phyloP scores from a whole-genome alignment of 30 jellyfish, hydroid and myxozoan genomes.

The Aurelia aurita region DNA sequence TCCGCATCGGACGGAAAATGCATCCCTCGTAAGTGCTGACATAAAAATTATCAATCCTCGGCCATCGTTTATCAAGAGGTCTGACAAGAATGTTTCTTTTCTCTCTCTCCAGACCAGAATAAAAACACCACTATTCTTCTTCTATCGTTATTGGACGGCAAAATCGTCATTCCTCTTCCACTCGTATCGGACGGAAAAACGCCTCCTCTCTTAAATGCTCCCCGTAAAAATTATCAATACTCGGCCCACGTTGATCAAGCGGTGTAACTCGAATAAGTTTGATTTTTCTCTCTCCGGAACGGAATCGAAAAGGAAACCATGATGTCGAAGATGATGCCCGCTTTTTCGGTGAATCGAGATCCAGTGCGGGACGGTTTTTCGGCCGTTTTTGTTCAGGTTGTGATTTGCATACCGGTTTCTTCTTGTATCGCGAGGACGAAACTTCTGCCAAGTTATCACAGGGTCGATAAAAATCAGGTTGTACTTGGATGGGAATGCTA shows the following conservation, averaged over 20 bases:
- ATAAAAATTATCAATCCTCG: neutral
- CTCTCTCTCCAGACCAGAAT: constrained; percentile 28
- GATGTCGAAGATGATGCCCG: constrained; percentile 36
- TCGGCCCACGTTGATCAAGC: constrained; percentile 8
- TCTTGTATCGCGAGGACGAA: constrained; percentile 15
- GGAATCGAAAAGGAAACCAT: constrained; percentile 56
- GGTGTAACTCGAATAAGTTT: constrained; percentile 60
- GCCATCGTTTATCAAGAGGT: constrained; percentile 25
- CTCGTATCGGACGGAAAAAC: constrained; percentile 50
- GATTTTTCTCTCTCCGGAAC: constrained; percentile 47
- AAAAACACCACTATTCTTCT: no score
- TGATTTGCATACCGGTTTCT: constrained; percentile 14
- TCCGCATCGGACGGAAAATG: constrained; percentile 47
- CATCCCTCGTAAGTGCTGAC: constrained; percentile 28
- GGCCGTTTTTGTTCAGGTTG: constrained; percentile 49
- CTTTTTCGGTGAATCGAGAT: constrained; percentile 13
- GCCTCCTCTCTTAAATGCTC: constrained; percentile 36
- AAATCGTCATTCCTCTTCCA: constrained; percentile 29
- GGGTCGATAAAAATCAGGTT: neutral
- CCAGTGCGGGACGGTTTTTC: constrained; percentile 20
- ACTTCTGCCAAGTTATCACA: neutral
- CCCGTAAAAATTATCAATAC: constrained; percentile 1
- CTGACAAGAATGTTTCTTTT: constrained; percentile 44
- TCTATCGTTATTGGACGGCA: no score
- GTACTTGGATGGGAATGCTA: neutral